A percentile compares a stretch with the other conserved stretches of the same genome.
These are phyloP conservation scores for Aurelia aurita DNA, from an alignment of 30 jellyfish, hydroid and myxozoan species.

Conservation along the genomic window DNA sequence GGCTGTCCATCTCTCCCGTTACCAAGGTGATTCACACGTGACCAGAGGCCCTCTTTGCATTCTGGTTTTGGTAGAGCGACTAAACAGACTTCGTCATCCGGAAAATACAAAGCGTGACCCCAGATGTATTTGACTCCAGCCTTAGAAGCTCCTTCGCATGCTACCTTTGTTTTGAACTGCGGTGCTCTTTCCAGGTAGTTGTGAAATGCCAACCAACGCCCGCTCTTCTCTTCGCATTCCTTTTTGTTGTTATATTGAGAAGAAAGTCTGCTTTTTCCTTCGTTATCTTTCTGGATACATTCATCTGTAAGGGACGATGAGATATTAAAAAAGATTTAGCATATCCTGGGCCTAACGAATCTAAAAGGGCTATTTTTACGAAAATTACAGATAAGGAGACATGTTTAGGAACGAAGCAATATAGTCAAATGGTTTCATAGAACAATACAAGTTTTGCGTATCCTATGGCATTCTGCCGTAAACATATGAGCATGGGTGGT, in stretches of 20 bases:
- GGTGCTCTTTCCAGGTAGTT: constrained; percentile 84
- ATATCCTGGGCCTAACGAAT: background rate
- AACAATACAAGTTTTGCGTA: too few relatives aligned
- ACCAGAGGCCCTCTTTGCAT: constrained; percentile 82
- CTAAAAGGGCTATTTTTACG: background rate
- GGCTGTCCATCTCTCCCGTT: constrained; percentile 85
- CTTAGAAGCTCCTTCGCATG: constrained; percentile 75
- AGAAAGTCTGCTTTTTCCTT: constrained; percentile 29
- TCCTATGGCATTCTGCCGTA: too few relatives aligned
- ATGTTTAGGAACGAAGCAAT: too few relatives aligned
- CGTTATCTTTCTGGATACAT: constrained; percentile 74
- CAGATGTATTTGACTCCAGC: constrained; percentile 66
- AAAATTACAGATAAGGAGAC: background rate
- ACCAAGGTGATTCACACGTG: constrained; percentile 97
- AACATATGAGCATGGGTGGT: too few relatives aligned
- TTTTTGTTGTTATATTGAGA: constrained; percentile 80
- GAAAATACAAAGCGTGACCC: constrained; percentile 77
- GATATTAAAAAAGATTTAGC: background rate
- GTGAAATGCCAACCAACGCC: constrained; percentile 84
- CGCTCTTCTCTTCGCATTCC: constrained; percentile 82
- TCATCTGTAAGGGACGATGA: constrained; percentile 56
- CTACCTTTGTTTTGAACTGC: constrained; percentile 50
- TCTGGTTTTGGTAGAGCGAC: constrained; percentile 84
- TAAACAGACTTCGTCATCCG: constrained; percentile 73
- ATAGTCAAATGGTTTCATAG: too few relatives aligned